These are phyloP conservation scores for Diplodus puntazzo DNA, from an alignment of 2,797 vertebrate species.

Conservation along the genomic window DNA sequence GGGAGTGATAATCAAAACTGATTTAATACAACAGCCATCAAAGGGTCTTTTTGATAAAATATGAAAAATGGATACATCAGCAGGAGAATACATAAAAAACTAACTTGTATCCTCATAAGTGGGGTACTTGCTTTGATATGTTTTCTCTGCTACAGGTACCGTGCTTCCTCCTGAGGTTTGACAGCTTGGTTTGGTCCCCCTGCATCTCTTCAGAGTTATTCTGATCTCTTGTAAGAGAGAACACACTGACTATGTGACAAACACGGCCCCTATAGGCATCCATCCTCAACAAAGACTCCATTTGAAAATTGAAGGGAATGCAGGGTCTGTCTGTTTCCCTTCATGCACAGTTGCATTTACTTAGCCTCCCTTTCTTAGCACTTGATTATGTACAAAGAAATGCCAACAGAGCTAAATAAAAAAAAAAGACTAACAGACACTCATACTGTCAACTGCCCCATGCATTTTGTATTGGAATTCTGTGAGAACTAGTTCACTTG, in stretches of 20 bases:
- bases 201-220: slow-evolving; percentile 36
- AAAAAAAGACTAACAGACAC: background rate
- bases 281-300: slow-evolving; percentile 42
- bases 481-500: slow-evolving; percentile 33
- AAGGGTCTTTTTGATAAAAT: background rate
- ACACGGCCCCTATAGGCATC: slow-evolving; percentile 39
- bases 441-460: slow-evolving; percentile 1
- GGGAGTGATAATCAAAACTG: slow-evolving; percentile 20
- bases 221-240: slow-evolving; percentile 43
- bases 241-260: slow-evolving; percentile 56
- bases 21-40: slow-evolving; percentile 12
- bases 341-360: slow-evolving; percentile 33
- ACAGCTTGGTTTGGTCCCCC: slow-evolving; percentile 42
- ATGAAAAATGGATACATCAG: slow-evolving; percentile 2
- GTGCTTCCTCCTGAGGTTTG: slow-evolving; percentile 47
- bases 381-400: slow-evolving; percentile 38
- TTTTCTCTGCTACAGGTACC: slow-evolving; percentile 25
- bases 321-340: slow-evolving; percentile 24
- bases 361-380: slow-evolving; percentile 27
- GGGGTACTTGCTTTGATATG: slow-evolving; percentile 49
- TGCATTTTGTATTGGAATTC: slow-evolving; percentile 44
- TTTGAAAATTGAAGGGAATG: slow-evolving; percentile 44
- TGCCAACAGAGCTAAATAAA: slow-evolving; percentile 12
- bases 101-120: slow-evolving; percentile 24
- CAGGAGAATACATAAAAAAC: slow-evolving; percentile 34